phyloP scores from a whole-genome alignment of 1,140 invertebrate species.

The Hetaerina americana region DNA sequence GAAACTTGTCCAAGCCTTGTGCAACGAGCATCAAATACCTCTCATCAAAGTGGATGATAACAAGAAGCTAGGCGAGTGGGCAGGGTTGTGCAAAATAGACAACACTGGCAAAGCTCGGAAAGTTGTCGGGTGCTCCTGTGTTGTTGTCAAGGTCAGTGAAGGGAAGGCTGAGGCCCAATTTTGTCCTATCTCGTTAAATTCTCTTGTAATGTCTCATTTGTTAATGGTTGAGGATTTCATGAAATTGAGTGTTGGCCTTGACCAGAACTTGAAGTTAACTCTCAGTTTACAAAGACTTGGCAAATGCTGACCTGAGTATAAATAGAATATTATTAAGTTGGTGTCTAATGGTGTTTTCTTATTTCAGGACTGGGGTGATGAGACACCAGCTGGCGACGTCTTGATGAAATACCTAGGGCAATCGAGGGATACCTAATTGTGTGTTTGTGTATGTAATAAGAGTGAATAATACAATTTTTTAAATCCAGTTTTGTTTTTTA shows the following conservation, averaged over 20 bases:
- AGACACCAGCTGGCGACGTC: conserved; percentile 84
- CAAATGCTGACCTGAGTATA: neutral
- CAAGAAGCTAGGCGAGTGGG: conserved; percentile 98
- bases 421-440: conserved; percentile 16
- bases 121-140: conserved; percentile 96
- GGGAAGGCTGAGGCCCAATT: neutral
- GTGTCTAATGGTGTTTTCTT: conserved; percentile 20
- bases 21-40: conserved; percentile 95
- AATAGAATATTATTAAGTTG: neutral
- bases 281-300: no score
- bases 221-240: conserved; percentile 3
- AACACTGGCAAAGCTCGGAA: conserved; percentile 97
- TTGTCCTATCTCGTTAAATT: neutral
- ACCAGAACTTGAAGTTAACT: no score
- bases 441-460: neutral
- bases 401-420: conserved; percentile 78
- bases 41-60: conserved; percentile 96
- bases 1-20: conserved; percentile 95
- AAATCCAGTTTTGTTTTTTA: no score
- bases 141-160: conserved; percentile 75
- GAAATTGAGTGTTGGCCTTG: no score
- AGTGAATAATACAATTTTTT: no score
- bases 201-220: neutral
- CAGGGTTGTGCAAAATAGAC: conserved; percentile 98
- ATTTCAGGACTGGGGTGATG: conserved; percentile 86